phyloP scores from a whole-genome alignment of 2,797 vertebrate species.

The Champsocephalus gunnari region DNA sequence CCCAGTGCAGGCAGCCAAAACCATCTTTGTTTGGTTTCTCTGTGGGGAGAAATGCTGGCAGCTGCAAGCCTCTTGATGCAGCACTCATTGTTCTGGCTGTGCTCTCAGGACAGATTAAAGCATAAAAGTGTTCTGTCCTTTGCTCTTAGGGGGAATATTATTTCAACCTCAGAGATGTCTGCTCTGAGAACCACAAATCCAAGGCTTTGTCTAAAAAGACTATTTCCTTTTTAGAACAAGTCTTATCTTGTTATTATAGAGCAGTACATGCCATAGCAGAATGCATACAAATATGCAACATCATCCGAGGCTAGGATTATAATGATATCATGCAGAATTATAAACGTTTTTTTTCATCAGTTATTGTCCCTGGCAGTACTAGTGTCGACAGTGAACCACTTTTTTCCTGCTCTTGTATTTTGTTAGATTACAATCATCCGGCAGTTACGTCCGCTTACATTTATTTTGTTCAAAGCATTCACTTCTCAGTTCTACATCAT shows the following conservation, averaged over 20 bases:
- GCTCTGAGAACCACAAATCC: conserved; percentile 48
- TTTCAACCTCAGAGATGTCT: conserved; percentile 54
- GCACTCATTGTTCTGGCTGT: conserved; percentile 69
- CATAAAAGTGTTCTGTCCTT: conserved; percentile 59
- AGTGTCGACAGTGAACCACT: conserved; percentile 40
- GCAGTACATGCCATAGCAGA: conserved; percentile 16
- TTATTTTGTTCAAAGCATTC: conserved; percentile 42
- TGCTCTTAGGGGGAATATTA: conserved; percentile 62
- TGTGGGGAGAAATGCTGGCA: conserved; percentile 69
- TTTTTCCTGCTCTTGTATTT: conserved; percentile 28
- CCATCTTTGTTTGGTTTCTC: conserved; percentile 76
- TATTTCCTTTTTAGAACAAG: conserved; percentile 44
- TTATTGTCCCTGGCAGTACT: conserved; percentile 49
- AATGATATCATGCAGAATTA: conserved; percentile 37
- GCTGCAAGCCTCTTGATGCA: conserved; percentile 67
- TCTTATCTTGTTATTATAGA: conserved; percentile 44
- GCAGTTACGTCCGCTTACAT: conserved; percentile 33
- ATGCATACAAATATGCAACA: conserved; percentile 41
- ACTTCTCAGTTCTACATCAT: conserved; percentile 34
- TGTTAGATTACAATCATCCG: conserved; percentile 44
- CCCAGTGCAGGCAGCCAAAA: conserved; percentile 74
- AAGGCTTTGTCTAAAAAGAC: conserved; percentile 51
- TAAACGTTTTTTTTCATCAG: conserved; percentile 31
- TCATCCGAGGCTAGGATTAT: conserved; percentile 36
- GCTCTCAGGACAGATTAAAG: conserved; percentile 71